Evolutionary conservation across 2,888 invertebrate species (phyloP), one percentile per base, ranked within the genome.

Genomic region (Eupithecia vulgata): DNA sequence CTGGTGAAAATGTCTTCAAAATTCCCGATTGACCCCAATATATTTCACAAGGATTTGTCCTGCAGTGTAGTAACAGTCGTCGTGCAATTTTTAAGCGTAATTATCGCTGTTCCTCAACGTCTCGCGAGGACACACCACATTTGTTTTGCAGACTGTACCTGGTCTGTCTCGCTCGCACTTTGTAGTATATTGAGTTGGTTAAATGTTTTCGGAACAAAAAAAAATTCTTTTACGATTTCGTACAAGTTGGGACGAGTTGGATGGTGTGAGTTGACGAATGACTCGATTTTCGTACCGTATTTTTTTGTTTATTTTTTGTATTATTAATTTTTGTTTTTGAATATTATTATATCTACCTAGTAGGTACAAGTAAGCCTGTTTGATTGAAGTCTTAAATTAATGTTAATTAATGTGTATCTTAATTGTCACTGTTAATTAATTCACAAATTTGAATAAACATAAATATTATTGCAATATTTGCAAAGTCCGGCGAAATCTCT

Each of bases 71-170:
- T 79, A n/a, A 83, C 84, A 84, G 80, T 83, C 81, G 83, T 83
- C 83, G 82, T 76, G 89, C 90, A 88, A 92, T 92, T 91, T 92
- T 91, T 90, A 90, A 89, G 85, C 88, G 86, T 91, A 91, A 92
- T 91, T 90, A 91, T 88, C 85, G 75, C 85, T 79, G 86, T 91
- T 77, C 83, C 83, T 91, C 91, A 88, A 82, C 89, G 91, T 91
- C 91, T 75, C 74, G 66, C 75, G 80, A 81, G 74, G 88, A 89
- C 87, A 84, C 80, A 81, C 71, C 79, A 78, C 86, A 91, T 90
- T 89, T 86, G 84, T 89, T 83, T 81, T 77, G 76, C 67, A 81
- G 72, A 72, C 70, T 75, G 75, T 73, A 72, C 69, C 37, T 66
- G 25, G 12, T n/a, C n/a, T n/a, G n/a, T n/a, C n/a, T n/a, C n/a